These are phyloP conservation scores for Corythoichthys haematopterus DNA, from an alignment of 2,113 vertebrate genomes.

Conservation along the genomic window DNA sequence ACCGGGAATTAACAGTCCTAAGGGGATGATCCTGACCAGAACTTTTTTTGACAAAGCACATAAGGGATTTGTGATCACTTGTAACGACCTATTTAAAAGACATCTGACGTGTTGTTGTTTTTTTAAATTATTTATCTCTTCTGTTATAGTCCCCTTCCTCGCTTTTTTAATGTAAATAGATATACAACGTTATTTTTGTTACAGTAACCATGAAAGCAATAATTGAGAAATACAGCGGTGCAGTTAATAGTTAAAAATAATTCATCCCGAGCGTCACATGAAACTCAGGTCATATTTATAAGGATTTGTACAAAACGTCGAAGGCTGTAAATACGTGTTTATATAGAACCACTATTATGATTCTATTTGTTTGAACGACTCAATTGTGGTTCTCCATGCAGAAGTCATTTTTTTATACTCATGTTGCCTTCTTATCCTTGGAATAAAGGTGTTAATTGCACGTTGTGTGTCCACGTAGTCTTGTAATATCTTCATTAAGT, in stretches of 20 bases:
- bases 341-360: slow-evolving; percentile 75
- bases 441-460: slow-evolving; percentile 74
- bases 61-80: slow-evolving; percentile 62
- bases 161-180: slow-evolving; percentile 55
- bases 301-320: slow-evolving; percentile 74
- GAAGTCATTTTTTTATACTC: slow-evolving; percentile 64
- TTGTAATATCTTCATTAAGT: not conserved
- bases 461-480: slow-evolving; percentile 43
- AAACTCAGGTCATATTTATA: slow-evolving; percentile 81
- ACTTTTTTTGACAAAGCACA: slow-evolving; percentile 53
- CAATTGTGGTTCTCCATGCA: slow-evolving; percentile 59
- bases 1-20: slow-evolving; percentile 37
- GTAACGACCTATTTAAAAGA: slow-evolving; percentile 67
- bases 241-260: slow-evolving; percentile 40
- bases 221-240: slow-evolving; percentile 43
- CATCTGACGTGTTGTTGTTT: slow-evolving; percentile 65
- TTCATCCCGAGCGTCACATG: slow-evolving; percentile 20
- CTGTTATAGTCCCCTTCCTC: slow-evolving; percentile 47
- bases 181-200: slow-evolving; percentile 52
- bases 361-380: slow-evolving; percentile 64
- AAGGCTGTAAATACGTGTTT: slow-evolving; percentile 78
- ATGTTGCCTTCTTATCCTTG: slow-evolving; percentile 71
- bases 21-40: slow-evolving; percentile 26
- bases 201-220: slow-evolving; percentile 33
- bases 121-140: slow-evolving; percentile 70